These are phyloP conservation scores for Helicorthomorpha holstii DNA, from an alignment of 1,140 invertebrate genomes.

Conservation along the genomic window DNA sequence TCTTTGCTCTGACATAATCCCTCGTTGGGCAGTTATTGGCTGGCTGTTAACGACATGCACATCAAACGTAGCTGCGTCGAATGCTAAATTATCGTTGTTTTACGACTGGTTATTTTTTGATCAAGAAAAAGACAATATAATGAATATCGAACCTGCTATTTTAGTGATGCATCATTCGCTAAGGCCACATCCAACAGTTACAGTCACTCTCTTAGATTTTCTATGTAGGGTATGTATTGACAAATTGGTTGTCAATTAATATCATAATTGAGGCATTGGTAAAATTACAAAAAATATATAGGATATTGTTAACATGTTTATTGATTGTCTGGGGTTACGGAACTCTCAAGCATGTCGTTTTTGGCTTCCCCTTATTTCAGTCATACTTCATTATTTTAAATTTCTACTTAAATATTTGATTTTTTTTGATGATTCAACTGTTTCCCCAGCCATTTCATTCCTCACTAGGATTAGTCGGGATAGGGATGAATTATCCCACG, in stretches of 20 bases:
- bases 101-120: conserved; percentile 98
- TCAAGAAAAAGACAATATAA: conserved; percentile 89
- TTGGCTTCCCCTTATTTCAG: too few species aligned
- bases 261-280: too few species aligned
- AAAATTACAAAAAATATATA: too few species aligned
- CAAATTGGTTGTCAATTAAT: neutral
- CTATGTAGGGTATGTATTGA: conserved; percentile 54
- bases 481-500: too few species aligned
- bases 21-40: conserved; percentile 94
- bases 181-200: conserved; percentile 85
- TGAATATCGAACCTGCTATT: conserved; percentile 98
- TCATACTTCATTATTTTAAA: too few species aligned
- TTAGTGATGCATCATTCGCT: conserved; percentile 96
- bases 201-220: conserved; percentile 86
- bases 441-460: too few species aligned
- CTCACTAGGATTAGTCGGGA: too few species aligned
- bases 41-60: conserved; percentile 95
- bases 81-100: conserved; percentile 88
- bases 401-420: too few species aligned
- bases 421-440: too few species aligned
- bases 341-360: too few species aligned
- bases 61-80: conserved; percentile 78
- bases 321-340: too few species aligned
- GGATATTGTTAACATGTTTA: too few species aligned
- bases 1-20: conserved; percentile 93